Base-by-base conservation (phyloP, 2,113 vertebrate genomes). In the Charina bottae region DNA sequence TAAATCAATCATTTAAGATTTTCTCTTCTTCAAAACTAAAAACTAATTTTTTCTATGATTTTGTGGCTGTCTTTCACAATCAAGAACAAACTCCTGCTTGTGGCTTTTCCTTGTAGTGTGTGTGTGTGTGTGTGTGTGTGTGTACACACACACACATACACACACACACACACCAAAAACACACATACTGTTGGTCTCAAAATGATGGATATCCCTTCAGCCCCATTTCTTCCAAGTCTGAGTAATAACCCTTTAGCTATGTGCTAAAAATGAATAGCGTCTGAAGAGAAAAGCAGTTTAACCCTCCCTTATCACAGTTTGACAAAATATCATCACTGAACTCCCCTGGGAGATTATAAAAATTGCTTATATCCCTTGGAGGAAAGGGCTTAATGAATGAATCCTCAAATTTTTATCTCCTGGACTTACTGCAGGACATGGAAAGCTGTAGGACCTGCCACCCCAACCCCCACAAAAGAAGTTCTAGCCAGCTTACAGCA, bases 221-320 rank as follows among this genome's bases (percentile, higher is more conserved):
- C 2, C 54, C 46, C 59, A 19, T 94, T 95, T 90, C 88, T 92
- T 93, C 59, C 84, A 10, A 56, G 26, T 55, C 78, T 93, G 89
- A 90, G 83, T 56, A 93, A 94, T 89, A 95, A 28, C 55, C 56
- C 24, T 90, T 90, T 64, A 89, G 93, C 78, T 96, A 15, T 88
- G 59, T 23, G 2, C 60, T 93, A 92, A 64, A 93, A 94, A 87
- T 49, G 94, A 78, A 92, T 87, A 64, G 33, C 83, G 1, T 60
- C 49, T 93, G 68, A 93, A 92, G 93, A 92, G 12, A 93, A 92
- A 94, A 96, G 78, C 17, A 92, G 85, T 94, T 96, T 94, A 95
- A 94, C 53, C 26, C 68, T 87, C 59, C 26, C 19, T 93, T 95
- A 86, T 59, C 88, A 92, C 83, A 94, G 90, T 92, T 2, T 83